Percentiles rank a stretch among this genome's conserved stretches.
Conservation (phyloP, 2,888 invertebrate genomes). For the Lycophotia porphyrea region DNA sequence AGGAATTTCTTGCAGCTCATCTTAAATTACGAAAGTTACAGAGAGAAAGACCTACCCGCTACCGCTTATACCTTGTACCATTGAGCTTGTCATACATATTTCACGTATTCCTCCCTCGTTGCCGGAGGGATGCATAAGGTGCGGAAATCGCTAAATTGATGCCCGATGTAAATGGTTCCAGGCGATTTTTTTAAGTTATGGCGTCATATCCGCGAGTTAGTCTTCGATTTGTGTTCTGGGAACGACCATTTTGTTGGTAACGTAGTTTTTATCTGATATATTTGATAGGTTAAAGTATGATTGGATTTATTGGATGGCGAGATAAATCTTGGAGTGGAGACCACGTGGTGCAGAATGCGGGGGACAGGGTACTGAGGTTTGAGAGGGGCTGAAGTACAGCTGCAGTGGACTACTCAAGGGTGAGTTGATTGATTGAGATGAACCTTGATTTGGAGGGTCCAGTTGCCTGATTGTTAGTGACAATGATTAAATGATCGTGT, state of each 20-base stretch:
- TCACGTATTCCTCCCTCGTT: constrained; percentile 64
- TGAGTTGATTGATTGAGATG: not conserved
- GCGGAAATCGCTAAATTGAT: constrained; percentile 69
- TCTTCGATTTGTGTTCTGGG: constrained; percentile 54
- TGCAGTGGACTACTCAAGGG: not conserved
- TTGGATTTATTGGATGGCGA: constrained; percentile 24
- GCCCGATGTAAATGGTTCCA: constrained; percentile 67
- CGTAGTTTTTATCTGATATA: constrained; percentile 23
- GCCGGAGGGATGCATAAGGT: constrained; percentile 69
- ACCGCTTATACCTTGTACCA: constrained; percentile 35
- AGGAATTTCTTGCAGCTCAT: not conserved
- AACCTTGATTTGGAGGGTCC: not conserved
- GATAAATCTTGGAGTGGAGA: constrained; percentile 5
- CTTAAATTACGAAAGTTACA: not conserved
- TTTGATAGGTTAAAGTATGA: constrained; percentile 21
- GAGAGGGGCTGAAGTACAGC: no score
- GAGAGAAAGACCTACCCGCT: constrained; percentile 32
- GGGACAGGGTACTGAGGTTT: not conserved
- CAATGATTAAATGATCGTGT: not conserved
- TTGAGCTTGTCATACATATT: constrained; percentile 67
- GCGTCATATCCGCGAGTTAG: constrained; percentile 65
- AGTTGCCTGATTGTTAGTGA: not conserved
- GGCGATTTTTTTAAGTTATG: constrained; percentile 73
- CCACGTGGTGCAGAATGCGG: not conserved
- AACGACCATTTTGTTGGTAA: constrained; percentile 39